Evolutionary conservation across 2,113 vertebrate species (phyloP).

Genomic region (Anoplopoma fimbria): DNA sequence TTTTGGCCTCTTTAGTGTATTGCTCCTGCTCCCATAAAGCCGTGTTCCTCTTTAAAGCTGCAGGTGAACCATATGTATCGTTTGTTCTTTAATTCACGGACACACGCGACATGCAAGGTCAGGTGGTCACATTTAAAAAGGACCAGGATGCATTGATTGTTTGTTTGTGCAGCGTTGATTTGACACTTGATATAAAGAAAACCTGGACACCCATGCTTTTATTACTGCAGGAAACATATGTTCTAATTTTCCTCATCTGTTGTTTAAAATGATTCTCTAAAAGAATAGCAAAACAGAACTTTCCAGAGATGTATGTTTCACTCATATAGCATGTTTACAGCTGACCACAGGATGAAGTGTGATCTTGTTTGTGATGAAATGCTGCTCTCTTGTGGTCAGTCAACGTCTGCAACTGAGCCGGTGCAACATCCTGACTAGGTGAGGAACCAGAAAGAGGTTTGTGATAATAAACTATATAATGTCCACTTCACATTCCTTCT

Average conservation of each 20-base stretch:
- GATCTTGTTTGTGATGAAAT: slow-evolving; percentile 26
- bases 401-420: not conserved
- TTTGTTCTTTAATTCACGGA: not conserved
- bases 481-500: not conserved
- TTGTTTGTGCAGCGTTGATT: not conserved
- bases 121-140: not conserved
- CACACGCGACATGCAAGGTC: not conserved
- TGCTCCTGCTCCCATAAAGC: slow-evolving; percentile 9
- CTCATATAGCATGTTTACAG: not conserved
- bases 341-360: not conserved
- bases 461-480: not conserved
- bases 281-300: no score
- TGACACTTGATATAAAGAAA: not conserved
- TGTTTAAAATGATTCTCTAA: not conserved
- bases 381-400: slow-evolving; percentile 58
- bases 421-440: not conserved
- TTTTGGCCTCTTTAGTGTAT: slow-evolving; percentile 36
- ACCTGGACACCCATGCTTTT: not conserved
- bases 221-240: not conserved
- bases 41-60: slow-evolving; percentile 22
- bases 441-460: not conserved
- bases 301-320: not conserved
- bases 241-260: not conserved
- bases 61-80: slow-evolving; percentile 26
- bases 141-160: not conserved